Evolutionary conservation across 1,140 invertebrate species (phyloP).

Genomic region (Hetaerina americana): DNA sequence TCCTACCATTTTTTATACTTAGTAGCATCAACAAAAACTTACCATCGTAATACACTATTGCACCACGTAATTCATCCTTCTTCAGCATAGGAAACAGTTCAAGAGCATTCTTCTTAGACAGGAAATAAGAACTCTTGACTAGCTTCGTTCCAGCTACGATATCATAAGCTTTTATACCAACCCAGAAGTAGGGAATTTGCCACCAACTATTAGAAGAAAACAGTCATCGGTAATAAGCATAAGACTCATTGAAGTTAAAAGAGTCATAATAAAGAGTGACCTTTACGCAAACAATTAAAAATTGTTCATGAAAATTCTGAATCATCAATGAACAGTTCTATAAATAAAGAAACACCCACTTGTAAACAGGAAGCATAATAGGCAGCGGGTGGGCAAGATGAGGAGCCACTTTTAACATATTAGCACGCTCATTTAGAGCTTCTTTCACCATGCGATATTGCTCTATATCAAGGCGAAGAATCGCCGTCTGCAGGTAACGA

Average conservation of each 20-base stretch:
- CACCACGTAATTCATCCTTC: conserved; percentile 86
- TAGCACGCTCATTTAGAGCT: conserved; percentile 87
- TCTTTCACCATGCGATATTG: conserved; percentile 97
- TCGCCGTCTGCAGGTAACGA: conserved; percentile 94
- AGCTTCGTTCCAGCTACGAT: conserved; percentile 90
- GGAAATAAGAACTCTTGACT: conserved; percentile 88
- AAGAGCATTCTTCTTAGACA: conserved; percentile 84
- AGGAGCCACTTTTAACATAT: conserved; percentile 88
- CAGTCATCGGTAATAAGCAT: too few species aligned
- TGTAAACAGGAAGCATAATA: conserved; percentile 97
- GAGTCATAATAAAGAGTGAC: too few species aligned
- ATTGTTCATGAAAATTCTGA: not conserved
- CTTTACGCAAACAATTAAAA: too few species aligned
- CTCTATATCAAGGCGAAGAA: conserved; percentile 85
- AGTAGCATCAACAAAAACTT: conserved; percentile 23
- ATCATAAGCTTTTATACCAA: conserved; percentile 98
- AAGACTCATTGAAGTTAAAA: too few species aligned
- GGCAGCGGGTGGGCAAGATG: conserved; percentile 93
- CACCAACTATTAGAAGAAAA: conserved; percentile 63
- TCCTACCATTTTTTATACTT: too few species aligned
- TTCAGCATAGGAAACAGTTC: conserved; percentile 96
- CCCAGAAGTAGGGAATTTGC: conserved; percentile 98
- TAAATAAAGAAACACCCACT: conserved; percentile 42
- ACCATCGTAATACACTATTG: conserved; percentile 99
- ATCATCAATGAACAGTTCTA: not conserved